Evolutionary conservation across 2,888 invertebrate species (phyloP).

Genomic region (Epistrophe grossulariae): DNA sequence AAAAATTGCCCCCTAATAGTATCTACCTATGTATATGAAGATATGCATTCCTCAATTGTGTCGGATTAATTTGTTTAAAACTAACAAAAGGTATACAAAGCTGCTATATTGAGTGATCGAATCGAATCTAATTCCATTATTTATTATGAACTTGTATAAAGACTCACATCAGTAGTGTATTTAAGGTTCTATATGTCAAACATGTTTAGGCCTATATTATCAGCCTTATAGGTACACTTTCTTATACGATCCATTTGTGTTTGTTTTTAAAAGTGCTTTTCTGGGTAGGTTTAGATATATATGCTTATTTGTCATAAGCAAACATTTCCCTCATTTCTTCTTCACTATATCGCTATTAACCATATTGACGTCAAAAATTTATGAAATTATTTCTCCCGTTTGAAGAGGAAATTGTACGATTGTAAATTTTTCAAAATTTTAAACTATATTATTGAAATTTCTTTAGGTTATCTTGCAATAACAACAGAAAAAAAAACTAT

Average conservation of each 20-base stretch:
- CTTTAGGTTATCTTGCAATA: not conserved
- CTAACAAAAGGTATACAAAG: slow-evolving; percentile 6
- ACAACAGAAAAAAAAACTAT: not conserved
- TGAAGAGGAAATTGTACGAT: not conserved
- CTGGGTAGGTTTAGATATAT: not conserved
- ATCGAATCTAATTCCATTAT: slow-evolving; percentile 17
- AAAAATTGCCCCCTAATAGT: not conserved
- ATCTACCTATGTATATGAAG: not conserved
- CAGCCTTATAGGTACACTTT: not conserved
- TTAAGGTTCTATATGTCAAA: not conserved
- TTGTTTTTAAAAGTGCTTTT: slow-evolving; percentile 51
- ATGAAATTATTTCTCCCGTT: slow-evolving; percentile 7
- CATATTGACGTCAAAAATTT: slow-evolving; percentile 23
- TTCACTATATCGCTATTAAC: slow-evolving; percentile 14
- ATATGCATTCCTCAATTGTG: not conserved
- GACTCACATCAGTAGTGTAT: not conserved
- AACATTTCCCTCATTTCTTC: slow-evolving; percentile 35
- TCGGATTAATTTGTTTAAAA: slow-evolving; percentile 29
- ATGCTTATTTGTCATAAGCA: slow-evolving; percentile 30
- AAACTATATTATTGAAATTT: not conserved
- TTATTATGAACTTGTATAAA: slow-evolving; percentile 2
- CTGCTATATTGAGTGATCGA: not conserved
- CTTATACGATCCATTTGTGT: slow-evolving; percentile 31
- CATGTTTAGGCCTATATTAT: not conserved
- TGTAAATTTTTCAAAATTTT: not conserved